Evolutionary conservation across 35 echinoderm and acorn worm species (phyloP).

Genomic region (Stichopus chloronotus): DNA sequence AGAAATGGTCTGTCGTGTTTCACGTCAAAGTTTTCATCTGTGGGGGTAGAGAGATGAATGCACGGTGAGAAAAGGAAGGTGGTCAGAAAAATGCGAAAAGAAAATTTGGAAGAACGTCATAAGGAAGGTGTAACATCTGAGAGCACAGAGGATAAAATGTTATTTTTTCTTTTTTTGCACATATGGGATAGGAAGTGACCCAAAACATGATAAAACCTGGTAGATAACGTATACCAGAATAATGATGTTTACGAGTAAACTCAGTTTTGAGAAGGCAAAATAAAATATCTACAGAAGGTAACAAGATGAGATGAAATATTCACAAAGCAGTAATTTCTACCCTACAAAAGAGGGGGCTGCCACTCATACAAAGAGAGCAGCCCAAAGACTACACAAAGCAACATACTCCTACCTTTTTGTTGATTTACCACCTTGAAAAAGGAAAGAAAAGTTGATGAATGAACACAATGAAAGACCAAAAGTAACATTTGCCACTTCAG

Average conservation of each 20-base stretch:
- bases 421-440: constrained; percentile 46
- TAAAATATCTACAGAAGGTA: too few species aligned
- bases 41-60: not conserved
- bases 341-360: not conserved
- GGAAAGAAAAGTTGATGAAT: constrained; percentile 32
- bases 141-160: not conserved
- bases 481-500: too few species aligned
- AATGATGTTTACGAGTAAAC: too few species aligned
- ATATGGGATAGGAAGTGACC: not conserved
- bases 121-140: not conserved
- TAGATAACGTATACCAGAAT: too few species aligned
- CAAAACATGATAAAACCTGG: too few species aligned
- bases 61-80: too few species aligned
- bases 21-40: constrained; percentile 99
- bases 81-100: too few species aligned
- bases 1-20: constrained; percentile 92
- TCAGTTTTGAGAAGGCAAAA: too few species aligned
- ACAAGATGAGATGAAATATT: too few species aligned
- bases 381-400: constrained; percentile 39
- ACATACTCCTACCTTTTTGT: constrained; percentile 56
- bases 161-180: not conserved
- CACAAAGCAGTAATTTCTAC: not conserved
- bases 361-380: not conserved
- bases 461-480: not conserved
- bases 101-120: not conserved